Base-by-base conservation (phyloP, 2,888 invertebrate genomes). In the Apotomis turbidana region DNA sequence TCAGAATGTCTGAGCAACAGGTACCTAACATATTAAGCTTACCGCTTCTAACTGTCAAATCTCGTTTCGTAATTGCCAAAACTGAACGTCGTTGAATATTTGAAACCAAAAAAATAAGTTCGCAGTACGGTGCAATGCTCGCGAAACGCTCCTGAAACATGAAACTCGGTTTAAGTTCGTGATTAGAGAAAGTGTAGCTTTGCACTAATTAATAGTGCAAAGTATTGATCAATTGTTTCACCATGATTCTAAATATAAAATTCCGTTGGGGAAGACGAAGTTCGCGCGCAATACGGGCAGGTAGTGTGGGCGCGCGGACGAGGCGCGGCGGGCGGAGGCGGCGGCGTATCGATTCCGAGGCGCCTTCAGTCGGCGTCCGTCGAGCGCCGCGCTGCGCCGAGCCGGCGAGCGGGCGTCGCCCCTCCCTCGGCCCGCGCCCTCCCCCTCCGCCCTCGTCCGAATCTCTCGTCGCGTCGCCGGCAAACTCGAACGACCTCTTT, bases 171-270 rank as follows among this genome's bases (percentile, higher is more conserved):
- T 63, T 66, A n/a, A 41, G 49, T 67, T 54, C 63, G 67, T 69
- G 69, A 79, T 74, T 77, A 84, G 88, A 84, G 90, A 90, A 90
- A 90, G 90, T 91, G 84, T 81, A 81, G 27, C 27, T 27, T 27
- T 27, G 27, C 76, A 82, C 84, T 90, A 91, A 91, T 90, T 89
- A 89, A 88, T 90, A 90, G 91, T 91, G 92, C 90, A 90, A 91
- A 91, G 89, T 91, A 93, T 92, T 88, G 93, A 93, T 93, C 90
- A 93, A 90, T 92, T 88, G 90, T 90, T 92, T 90, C 89, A 90
- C 90, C 91, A 90, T 91, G 91, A 88, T 89, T 91, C 93, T 93
- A 92, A 93, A 93, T 93, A 93, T 93, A 93, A 93, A 93, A 92
- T 92, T 90, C 88, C 87, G 89, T 89, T 84, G 88, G 90, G 90